These are phyloP conservation scores for Prunella fulvescens DNA, from an alignment of 2,113 vertebrate species.

Conservation along the genomic window DNA sequence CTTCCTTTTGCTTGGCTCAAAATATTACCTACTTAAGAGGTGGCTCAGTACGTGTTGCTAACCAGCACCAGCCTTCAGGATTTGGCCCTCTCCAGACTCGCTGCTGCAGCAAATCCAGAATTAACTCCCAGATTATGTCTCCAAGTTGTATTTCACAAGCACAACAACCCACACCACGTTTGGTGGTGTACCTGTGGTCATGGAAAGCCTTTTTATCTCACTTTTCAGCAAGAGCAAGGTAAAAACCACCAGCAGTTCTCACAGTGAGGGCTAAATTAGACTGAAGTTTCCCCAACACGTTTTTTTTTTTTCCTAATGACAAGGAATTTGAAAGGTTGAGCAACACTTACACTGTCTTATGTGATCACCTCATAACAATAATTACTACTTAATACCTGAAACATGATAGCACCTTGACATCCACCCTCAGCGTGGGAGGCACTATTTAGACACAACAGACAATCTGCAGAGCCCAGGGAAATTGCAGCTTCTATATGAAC, in stretches of 20 bases:
- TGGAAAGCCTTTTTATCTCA: not conserved
- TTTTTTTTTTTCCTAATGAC: not conserved
- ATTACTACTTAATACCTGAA: constrained; percentile 5
- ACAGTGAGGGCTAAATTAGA: not conserved
- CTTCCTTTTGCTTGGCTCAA: not conserved
- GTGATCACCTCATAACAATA: not conserved
- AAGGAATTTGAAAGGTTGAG: not conserved
- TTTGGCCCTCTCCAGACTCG: not conserved
- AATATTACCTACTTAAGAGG: not conserved
- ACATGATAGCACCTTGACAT: not conserved
- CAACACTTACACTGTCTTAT: not conserved
- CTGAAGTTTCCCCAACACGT: not conserved
- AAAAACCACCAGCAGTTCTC: not conserved
- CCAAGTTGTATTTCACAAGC: rapidly evolving
- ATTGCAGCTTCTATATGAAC: not conserved
- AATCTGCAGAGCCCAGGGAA: not conserved
- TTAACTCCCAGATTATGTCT: not conserved
- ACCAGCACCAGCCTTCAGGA: not conserved
- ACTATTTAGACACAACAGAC: constrained; percentile 18
- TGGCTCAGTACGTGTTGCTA: not conserved
- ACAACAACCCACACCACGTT: too few species aligned
- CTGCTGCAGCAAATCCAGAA: not conserved
- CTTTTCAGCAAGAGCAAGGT: not conserved
- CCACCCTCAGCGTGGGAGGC: not conserved
- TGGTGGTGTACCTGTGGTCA: rapidly evolving